Conservation (phyloP, 2,113 vertebrate species). For the Pseudorectes ferrugineus region DNA sequence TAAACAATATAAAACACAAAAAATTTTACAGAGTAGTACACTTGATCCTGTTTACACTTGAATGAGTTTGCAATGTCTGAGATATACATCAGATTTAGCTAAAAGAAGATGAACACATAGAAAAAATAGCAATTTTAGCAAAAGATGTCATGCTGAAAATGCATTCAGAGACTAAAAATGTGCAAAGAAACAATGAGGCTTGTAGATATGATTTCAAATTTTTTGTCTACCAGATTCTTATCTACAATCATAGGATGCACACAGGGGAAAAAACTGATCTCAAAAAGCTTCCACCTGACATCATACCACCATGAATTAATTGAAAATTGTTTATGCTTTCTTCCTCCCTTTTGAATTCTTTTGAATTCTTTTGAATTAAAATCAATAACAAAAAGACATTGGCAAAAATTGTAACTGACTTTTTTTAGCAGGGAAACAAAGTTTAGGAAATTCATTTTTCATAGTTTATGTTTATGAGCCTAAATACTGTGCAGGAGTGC, state of each 20-base stretch:
- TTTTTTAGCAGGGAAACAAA: background rate
- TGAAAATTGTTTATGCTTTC: background rate
- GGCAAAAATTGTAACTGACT: background rate
- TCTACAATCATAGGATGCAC: background rate
- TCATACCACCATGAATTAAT: background rate
- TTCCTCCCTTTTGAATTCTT: background rate
- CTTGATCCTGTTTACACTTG: background rate
- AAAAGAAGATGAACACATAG: background rate
- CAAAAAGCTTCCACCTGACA: background rate
- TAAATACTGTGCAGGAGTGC: background rate
- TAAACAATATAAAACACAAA: background rate
- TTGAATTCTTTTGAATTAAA: background rate
- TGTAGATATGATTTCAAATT: background rate
- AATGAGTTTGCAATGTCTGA: background rate
- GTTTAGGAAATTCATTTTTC: background rate
- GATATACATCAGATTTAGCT: background rate
- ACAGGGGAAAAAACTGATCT: accelerated
- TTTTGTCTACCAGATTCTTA: background rate
- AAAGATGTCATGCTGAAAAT: background rate
- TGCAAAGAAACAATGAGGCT: background rate
- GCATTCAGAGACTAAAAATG: background rate
- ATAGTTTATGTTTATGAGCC: background rate
- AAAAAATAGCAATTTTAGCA: background rate
- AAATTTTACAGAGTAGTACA: background rate
- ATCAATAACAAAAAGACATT: background rate